Percentiles rank a stretch among this genome's conserved stretches.
Evolutionary conservation across 2,888 invertebrate genomes (phyloP).

Genomic region (Thymelicus sylvestris): DNA sequence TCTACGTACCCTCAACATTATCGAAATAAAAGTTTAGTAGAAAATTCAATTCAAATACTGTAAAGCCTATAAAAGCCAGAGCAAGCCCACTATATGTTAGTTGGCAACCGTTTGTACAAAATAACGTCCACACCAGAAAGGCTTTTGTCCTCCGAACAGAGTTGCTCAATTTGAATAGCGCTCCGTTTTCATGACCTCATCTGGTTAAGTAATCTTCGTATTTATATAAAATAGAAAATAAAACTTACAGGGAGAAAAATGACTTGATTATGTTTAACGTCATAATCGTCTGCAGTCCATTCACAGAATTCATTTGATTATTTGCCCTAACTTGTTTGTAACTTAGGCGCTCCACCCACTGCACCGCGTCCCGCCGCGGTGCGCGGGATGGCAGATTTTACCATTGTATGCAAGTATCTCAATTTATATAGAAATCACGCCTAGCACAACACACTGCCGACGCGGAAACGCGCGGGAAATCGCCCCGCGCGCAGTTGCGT

Average conservation of each 20-base stretch:
- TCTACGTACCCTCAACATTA: constrained; percentile 22
- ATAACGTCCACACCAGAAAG: constrained; percentile 30
- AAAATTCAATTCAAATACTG: constrained; percentile 27
- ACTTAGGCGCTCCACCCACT: too few species aligned
- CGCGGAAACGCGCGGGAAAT: too few species aligned
- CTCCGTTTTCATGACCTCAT: constrained; percentile 25
- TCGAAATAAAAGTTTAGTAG: constrained; percentile 13
- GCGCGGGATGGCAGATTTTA: too few species aligned
- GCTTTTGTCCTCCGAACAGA: constrained; percentile 30
- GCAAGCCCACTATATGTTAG: constrained; percentile 28
- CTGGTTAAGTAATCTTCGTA: constrained; percentile 18
- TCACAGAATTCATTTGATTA: too few species aligned
- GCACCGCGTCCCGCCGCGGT: too few species aligned
- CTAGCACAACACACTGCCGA: too few species aligned
- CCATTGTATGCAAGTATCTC: too few species aligned
- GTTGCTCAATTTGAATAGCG: constrained; percentile 31
- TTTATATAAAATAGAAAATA: background rate
- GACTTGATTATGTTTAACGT: background rate
- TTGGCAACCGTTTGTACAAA: constrained; percentile 35
- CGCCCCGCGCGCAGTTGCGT: too few species aligned
- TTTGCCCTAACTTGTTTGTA: too few species aligned
- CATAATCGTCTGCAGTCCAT: too few species aligned
- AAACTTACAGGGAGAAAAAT: background rate
- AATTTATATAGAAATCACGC: too few species aligned
- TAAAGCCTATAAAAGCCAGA: constrained; percentile 33